Evolutionary conservation across 2,888 invertebrate species (phyloP).

Genomic region (Syritta pipiens): DNA sequence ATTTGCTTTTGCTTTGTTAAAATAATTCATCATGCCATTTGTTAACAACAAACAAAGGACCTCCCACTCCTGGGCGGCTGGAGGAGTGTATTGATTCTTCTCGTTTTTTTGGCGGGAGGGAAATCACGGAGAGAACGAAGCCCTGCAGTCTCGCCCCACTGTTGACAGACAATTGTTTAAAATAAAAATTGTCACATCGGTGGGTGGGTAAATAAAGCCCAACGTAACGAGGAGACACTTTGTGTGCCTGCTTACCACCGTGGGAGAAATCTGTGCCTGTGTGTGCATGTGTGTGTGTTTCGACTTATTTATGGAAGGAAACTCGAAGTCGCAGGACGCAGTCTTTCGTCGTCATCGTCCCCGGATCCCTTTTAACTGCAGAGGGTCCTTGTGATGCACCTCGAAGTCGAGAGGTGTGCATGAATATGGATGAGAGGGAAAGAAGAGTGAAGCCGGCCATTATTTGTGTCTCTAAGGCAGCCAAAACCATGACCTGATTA

Average conservation of each 20-base stretch:
- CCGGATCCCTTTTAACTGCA: not conserved
- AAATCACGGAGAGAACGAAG: slow-evolving; percentile 45
- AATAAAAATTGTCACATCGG: slow-evolving; percentile 57
- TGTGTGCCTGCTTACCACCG: not conserved
- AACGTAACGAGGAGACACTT: slow-evolving; percentile 40
- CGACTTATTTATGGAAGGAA: slow-evolving; percentile 51
- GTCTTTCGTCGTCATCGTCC: not conserved
- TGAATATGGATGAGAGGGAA: slow-evolving; percentile 58
- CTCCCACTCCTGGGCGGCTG: slow-evolving; percentile 1
- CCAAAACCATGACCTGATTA: slow-evolving; percentile 68
- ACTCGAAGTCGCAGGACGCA: slow-evolving; percentile 9
- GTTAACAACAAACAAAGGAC: slow-evolving; percentile 69
- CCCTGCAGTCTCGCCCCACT: slow-evolving; percentile 11
- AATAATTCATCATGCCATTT: slow-evolving; percentile 70
- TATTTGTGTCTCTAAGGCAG: slow-evolving; percentile 52
- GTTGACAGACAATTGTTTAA: slow-evolving; percentile 69
- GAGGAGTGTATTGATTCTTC: slow-evolving; percentile 55
- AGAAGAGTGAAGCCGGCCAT: slow-evolving; percentile 23
- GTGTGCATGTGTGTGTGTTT: too few species aligned
- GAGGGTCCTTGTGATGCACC: slow-evolving; percentile 33
- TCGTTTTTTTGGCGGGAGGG: slow-evolving; percentile 1
- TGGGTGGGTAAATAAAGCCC: slow-evolving; percentile 49
- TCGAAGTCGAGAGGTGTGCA: slow-evolving; percentile 31
- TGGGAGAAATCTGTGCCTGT: too few species aligned
- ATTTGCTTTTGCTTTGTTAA: slow-evolving; percentile 69